Evolutionary conservation across 2,113 vertebrate species (phyloP), one percentile per base, ranked within the genome.

Genomic region (Ophiodon elongatus): DNA sequence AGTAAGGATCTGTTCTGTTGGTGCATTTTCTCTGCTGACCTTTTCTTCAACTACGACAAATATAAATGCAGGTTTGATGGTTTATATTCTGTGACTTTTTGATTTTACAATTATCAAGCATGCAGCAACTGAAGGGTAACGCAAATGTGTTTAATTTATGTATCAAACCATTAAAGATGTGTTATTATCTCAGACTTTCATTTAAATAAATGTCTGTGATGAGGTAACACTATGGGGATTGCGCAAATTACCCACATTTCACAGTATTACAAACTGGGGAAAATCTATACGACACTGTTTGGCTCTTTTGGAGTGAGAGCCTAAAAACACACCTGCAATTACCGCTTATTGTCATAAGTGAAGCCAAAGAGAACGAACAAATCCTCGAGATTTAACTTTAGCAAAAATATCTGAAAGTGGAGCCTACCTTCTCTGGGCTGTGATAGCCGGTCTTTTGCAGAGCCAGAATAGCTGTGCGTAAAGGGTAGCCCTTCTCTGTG

Each of bases 361-460:
- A 45, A 13, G 13, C 43, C 43, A 54, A 54, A 19, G 8, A 54
- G 23, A 54, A 54, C 8, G 1, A n/a, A 54, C 50, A 50, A 21
- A 50, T 6, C 21, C 6, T 23, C 19, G 21, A 23, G 6, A n/a
- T 57, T 59, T 27, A 25, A 13, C n/a, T 56, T 25, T 8, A 29
- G 11, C 13, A 19, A 41, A 1, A 73, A 23, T 0, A 23, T n/a
- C 1, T 8, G 4, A 50, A 2, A 45, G 21, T 6, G 9, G 37
- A 19, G 4, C 5, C 2, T 25, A 98, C 98, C 96, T 99, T 97
- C 31, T 95, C 95, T 15, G 97, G 93, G 78, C 94, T 98, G 85
- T 95, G 96, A 41, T 91, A 95, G 27, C 97, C 97, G 0, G 96
- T 98, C 91, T 96, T 98, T 95, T 99, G 98, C 68, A 99, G 94